phyloP scores from a whole-genome alignment of 2,888 invertebrate species.

The Sympetrum striolatum region DNA sequence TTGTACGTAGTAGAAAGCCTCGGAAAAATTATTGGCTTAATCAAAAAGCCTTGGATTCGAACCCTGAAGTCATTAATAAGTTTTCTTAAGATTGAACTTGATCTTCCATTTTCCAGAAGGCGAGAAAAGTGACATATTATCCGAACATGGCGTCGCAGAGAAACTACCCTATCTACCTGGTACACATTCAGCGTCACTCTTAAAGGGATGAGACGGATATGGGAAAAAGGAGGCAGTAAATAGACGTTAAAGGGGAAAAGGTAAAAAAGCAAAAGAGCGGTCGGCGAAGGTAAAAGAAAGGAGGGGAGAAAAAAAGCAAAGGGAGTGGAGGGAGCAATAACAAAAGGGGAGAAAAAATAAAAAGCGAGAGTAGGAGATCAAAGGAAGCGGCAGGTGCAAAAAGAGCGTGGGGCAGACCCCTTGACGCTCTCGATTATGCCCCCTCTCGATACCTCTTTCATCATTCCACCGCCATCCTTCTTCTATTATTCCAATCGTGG shows the following conservation, averaged over 20 bases:
- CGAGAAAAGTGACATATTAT: background rate
- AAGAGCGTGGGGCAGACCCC: background rate
- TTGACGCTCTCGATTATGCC: background rate
- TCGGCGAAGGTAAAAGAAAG: background rate
- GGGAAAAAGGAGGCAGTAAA: background rate
- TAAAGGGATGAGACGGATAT: background rate
- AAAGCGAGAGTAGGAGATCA: conserved; percentile 20
- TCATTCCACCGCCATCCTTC: background rate
- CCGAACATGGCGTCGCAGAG: no score
- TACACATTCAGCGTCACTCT: no score
- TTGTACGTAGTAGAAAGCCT: no score
- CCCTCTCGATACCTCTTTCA: background rate
- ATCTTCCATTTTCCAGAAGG: no score
- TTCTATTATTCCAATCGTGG: no score
- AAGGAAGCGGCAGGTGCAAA: conserved; percentile 38
- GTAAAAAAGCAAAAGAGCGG: background rate
- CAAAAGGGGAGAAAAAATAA: background rate
- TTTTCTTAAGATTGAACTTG: no score
- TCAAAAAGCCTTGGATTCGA: no score
- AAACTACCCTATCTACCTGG: no score
- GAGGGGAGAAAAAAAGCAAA: background rate
- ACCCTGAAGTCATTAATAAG: no score
- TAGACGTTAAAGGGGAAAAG: background rate
- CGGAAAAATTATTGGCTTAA: no score
- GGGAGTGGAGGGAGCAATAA: background rate